Base-by-base conservation (phyloP, 2,888 invertebrate species). In the Ennomos erosarius region DNA sequence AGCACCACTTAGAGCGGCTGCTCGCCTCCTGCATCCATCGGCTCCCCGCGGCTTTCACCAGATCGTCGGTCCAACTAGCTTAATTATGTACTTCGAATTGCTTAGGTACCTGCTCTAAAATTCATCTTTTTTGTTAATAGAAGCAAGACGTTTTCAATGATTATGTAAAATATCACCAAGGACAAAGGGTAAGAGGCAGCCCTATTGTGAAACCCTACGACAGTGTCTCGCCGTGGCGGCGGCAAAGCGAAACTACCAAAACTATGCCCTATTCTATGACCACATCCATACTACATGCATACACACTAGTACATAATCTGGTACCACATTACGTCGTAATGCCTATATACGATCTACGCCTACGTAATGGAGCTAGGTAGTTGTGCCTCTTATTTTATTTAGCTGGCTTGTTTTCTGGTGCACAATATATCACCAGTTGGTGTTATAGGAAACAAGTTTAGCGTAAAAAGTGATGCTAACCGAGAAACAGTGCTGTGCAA, bases 131-230 rank as follows among this genome's bases (percentile, higher is more conserved):
- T 26, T 5, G 26, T 42, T 16, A 45, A 42, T 36, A 46, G 50
- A 52, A 42, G 34, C 45, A 37, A 2, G 13, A 38, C 35, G 42
- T 51, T 37, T 37, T 58, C 53, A 59, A 51, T 52, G 38, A 37
- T 55, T 58, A 58, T 52, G 55, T 39, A 55, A 63, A 59, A 55
- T 59, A 53, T 62, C 62, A 51, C 50, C 42, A 13, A 54, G 48
- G 61, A 67, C 60, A 67, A 64, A 56, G 55, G 49, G 53, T 54
- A 45, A 37, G 38, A 42, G 35, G 35, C 69, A 83, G 61, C 84
- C 85, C 81, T 86, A 65, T 42, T 58, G 59, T 51, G 85, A 87
- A 87, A 69, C 85, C 87, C 36, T 78, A 84, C 69, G 74, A 84
- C 68, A 64, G 80, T 81, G 85, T 84, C 83, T 82, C 71, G 82